These are phyloP conservation scores for Pongo abelii DNA, from an alignment of 2,113 vertebrate genomes.

Conservation along the genomic window DNA sequence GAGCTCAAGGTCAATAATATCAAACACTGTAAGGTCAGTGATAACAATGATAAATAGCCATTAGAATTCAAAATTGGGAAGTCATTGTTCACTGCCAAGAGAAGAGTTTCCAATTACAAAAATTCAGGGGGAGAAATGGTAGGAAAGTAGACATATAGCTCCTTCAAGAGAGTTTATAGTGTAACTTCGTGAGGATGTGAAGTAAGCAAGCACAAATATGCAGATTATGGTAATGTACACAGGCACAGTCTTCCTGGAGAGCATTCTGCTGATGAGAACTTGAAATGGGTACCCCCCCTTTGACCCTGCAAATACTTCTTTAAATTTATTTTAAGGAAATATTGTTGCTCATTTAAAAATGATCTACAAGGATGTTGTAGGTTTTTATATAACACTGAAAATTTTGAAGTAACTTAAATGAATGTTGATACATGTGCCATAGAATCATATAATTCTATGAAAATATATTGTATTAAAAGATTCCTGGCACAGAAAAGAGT, in stretches of 20 bases:
- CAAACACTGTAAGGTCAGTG: constrained; percentile 42
- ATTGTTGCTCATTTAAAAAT: background rate
- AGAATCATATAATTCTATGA: background rate
- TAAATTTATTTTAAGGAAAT: background rate
- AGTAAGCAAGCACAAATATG: background rate
- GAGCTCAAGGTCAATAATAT: constrained; percentile 14
- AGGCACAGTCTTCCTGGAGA: background rate
- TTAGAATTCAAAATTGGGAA: constrained; percentile 36
- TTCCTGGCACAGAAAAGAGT: background rate
- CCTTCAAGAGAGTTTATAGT: background rate
- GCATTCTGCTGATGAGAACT: background rate
- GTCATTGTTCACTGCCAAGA: constrained; percentile 40
- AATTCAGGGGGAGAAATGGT: background rate
- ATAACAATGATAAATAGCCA: constrained; percentile 67
- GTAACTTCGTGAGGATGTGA: background rate
- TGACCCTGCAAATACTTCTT: background rate
- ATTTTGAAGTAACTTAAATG: background rate
- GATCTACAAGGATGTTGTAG: background rate
- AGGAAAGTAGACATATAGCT: background rate
- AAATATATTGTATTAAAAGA: background rate
- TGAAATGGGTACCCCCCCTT: background rate
- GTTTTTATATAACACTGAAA: background rate
- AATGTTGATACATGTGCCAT: background rate
- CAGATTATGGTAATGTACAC: background rate
- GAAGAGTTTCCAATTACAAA: constrained; percentile 16